Percentiles rank a stretch among this genome's conserved stretches.
Conservation (phyloP, 2,797 vertebrate species). For the Alosa sapidissima region DNA sequence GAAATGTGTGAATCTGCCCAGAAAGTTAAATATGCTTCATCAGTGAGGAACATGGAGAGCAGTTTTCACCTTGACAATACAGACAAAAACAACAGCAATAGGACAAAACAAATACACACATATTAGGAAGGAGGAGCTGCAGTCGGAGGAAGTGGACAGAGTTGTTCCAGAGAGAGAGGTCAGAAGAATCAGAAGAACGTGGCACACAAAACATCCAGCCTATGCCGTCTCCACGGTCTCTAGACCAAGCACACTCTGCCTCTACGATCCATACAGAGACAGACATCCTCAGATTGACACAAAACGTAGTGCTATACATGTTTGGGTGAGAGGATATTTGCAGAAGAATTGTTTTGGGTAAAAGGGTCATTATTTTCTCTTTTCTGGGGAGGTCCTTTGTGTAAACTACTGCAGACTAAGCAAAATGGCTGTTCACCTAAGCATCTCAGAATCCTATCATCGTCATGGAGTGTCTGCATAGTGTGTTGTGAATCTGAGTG, state of each 20-base stretch:
- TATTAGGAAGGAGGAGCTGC: background rate
- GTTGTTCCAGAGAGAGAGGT: background rate
- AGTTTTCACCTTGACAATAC: slow-evolving; percentile 1
- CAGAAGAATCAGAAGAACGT: background rate
- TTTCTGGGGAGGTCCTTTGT: background rate
- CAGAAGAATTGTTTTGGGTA: background rate
- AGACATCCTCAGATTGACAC: background rate
- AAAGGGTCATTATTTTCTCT: slow-evolving; percentile 4
- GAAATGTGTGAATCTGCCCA: background rate
- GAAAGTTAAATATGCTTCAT: background rate
- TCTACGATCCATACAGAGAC: background rate
- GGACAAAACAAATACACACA: background rate
- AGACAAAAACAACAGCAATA: background rate
- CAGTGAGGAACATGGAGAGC: background rate
- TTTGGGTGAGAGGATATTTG: background rate
- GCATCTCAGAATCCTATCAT: background rate
- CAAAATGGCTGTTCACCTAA: background rate
- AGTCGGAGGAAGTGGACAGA: too few species aligned
- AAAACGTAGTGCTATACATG: background rate
- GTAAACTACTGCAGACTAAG: background rate
- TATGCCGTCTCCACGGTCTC: background rate
- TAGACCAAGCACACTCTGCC: background rate
- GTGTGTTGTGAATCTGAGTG: background rate
- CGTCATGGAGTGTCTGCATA: background rate
- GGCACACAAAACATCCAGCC: background rate